Percentiles rank a stretch among this genome's conserved stretches.
Conservation (phyloP, 2,113 vertebrate species). For the Donacobius atricapilla region DNA sequence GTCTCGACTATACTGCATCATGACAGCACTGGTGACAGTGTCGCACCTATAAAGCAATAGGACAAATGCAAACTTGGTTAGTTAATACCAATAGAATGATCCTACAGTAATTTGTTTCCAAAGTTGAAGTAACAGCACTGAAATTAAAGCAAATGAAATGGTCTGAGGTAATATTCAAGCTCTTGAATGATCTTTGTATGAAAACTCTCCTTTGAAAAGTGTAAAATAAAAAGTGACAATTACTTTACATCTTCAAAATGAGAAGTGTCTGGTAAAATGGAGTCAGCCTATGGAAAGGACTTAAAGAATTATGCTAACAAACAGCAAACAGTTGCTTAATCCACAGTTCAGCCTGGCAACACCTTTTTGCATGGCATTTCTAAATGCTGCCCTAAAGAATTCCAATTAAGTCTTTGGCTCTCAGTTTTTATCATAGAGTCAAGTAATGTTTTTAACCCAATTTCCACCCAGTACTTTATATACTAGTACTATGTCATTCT, state of each 20-base stretch:
- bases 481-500: neutral
- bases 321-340: neutral
- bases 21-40: conserved; percentile 94
- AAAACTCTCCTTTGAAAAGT: neutral
- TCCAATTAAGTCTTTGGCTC: neutral
- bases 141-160: neutral
- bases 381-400: neutral
- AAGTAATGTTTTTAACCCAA: neutral
- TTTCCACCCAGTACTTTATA: neutral
- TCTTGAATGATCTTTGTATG: neutral
- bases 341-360: neutral
- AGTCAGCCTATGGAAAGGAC: neutral
- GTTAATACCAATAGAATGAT: neutral
- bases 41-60: conserved; percentile 80
- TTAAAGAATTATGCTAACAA: neutral
- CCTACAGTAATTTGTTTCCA: neutral
- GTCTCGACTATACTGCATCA: conserved; percentile 99
- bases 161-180: neutral
- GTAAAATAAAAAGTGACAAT: neutral
- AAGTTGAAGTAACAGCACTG: neutral
- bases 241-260: neutral
- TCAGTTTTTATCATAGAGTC: neutral
- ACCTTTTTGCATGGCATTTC: neutral
- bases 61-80: neutral
- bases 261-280: neutral